Evolutionary conservation across 2,797 vertebrate genomes (phyloP).

Genomic region (Peromyscus nudipes): DNA sequence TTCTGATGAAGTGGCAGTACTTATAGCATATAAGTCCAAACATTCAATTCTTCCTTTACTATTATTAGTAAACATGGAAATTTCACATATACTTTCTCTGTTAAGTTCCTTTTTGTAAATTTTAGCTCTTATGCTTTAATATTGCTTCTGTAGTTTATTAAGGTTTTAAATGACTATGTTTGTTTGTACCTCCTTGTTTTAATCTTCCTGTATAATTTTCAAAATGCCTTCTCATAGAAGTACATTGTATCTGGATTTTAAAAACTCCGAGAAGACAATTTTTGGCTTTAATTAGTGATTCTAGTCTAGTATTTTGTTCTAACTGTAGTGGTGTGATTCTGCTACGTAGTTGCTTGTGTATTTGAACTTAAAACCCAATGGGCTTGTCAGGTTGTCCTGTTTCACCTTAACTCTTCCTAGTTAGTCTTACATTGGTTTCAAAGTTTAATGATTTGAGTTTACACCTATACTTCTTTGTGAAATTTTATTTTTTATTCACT

Average conservation of each 20-base stretch:
- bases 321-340: neutral
- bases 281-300: slow-evolving; percentile 3
- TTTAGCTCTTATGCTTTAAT: neutral
- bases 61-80: neutral
- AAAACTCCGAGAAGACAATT: neutral
- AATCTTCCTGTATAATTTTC: neutral
- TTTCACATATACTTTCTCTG: neutral
- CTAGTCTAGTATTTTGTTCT: neutral
- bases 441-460: neutral
- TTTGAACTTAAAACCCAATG: neutral
- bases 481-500: neutral
- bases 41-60: slow-evolving; percentile 1
- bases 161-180: neutral
- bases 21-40: neutral
- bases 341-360: neutral
- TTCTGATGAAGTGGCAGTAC: neutral
- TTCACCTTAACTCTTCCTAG: neutral
- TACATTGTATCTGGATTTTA: neutral
- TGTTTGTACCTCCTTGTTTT: neutral
- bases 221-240: neutral
- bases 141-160: neutral
- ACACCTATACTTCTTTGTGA: neutral
- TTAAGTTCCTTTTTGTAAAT: neutral
- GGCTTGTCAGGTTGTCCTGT: neutral
- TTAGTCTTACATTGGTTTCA: neutral